Conservation (phyloP, 2,113 vertebrate genomes). For the Hippocampus zosterae region DNA sequence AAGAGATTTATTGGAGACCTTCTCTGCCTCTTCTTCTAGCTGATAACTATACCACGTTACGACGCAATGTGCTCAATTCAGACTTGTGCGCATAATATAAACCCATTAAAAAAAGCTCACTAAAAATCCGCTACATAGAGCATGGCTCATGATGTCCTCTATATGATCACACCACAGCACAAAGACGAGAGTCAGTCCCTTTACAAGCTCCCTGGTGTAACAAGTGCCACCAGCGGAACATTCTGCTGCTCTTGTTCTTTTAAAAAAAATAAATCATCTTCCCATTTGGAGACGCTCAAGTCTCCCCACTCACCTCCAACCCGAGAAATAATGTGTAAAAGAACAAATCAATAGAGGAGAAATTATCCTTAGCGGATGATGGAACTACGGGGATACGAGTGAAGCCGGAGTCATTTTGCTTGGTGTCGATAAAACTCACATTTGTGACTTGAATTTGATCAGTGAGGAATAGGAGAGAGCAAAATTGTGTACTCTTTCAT, state of each 20-base stretch:
- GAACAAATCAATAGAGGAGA: slow-evolving; percentile 5
- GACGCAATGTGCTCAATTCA: background rate
- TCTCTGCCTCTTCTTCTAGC: background rate
- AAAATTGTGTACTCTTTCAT: background rate
- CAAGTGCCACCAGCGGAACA: background rate
- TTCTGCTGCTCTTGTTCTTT: background rate
- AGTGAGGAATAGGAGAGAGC: background rate
- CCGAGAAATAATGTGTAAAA: slow-evolving; percentile 6
- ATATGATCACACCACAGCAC: background rate
- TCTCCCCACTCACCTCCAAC: background rate
- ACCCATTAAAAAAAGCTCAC: background rate
- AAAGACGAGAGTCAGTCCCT: background rate
- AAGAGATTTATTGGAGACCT: background rate
- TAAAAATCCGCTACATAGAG: background rate
- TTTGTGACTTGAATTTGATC: slow-evolving; percentile 8
- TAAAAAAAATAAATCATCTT: slow-evolving; percentile 6
- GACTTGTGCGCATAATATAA: background rate
- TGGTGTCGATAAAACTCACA: background rate
- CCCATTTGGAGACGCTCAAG: slow-evolving; percentile 1
- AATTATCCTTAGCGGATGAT: slow-evolving; percentile 7
- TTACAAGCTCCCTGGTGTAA: background rate
- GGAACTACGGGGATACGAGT: background rate
- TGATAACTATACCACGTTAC: background rate
- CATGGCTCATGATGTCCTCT: background rate
- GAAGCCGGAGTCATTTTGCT: background rate